Base-by-base conservation (phyloP, 2,888 invertebrate genomes). In the Plebejus argus region DNA sequence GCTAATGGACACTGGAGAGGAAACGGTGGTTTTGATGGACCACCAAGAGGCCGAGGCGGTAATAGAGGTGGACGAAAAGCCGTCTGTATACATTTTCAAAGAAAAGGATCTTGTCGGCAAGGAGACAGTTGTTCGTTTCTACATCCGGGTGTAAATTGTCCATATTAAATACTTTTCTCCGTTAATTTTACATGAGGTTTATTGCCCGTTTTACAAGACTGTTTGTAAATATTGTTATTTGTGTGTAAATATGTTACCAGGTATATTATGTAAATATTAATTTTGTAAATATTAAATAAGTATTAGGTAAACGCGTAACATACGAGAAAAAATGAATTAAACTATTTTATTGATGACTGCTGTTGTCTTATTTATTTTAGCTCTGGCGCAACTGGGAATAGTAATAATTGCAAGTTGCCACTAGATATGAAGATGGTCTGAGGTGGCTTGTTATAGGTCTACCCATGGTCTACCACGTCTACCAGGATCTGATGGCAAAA, bases 51-150 rank as follows among this genome's bases (percentile, higher is more conserved):
- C 12, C 82, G 84, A n/a, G 89, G 94, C 66, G 93, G 93, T 20
- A 91, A 91, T n/a, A 91, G 94, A 61, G 94, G 95, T 78, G 94
- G 95, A 80, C 95, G 94, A 61, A 95, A 94, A 84, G 90, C 95
- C 76, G 91, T 96, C 18, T 98, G 98, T 87, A 96, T 97, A 86
- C 97, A 97, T 87, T 97, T 97, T 85, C 96, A 96, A 87, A 96
- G 96, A 84, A 96, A 95, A 83, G 98, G 98, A 0, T 97, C 96
- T 80, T 98, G 98, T 91, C 94, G 97, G 76, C 96, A 97, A 86
- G 97, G 97, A 78, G 97, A 97, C 83, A 96, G 96, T 83, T 98
- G 98, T 90, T 96, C 96, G 77, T 98, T 97, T 89, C 92, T 97
- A 82, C 98, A 98, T 94, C 97, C 97, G 3, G 96, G 96, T 80